Evolutionary conservation across 2,113 vertebrate genomes (phyloP).

Genomic region (Ailuropoda melanoleuca): DNA sequence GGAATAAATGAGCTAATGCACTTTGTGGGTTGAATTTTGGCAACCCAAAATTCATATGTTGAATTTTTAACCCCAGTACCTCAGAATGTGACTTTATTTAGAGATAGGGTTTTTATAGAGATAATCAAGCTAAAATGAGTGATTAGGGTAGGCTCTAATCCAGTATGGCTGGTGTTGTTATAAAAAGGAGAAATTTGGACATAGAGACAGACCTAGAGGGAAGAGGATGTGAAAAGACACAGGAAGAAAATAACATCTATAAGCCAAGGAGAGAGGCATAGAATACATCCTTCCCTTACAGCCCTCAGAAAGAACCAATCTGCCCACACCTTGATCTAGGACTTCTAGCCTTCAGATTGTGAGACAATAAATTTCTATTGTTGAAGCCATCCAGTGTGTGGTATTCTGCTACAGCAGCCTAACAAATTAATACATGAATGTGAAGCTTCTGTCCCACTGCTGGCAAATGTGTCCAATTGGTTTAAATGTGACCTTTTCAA

Average conservation of each 20-base stretch:
- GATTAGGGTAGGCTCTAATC: not conserved
- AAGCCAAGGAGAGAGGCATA: not conserved
- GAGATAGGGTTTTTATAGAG: not conserved
- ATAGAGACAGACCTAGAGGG: not conserved
- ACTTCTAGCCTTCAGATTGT: not conserved
- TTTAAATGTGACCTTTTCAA: not conserved
- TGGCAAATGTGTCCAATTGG: not conserved
- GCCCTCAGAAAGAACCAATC: not conserved
- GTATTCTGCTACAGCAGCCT: not conserved
- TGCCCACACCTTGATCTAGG: not conserved
- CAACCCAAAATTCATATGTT: not conserved
- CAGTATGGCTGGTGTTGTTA: not conserved
- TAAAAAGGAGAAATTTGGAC: not conserved
- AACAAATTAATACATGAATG: not conserved
- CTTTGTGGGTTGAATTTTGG: not conserved
- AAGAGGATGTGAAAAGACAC: not conserved
- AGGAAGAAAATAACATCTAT: not conserved
- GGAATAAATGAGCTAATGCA: not conserved
- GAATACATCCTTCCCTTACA: not conserved
- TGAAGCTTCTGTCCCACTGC: not conserved
- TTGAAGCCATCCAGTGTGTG: not conserved
- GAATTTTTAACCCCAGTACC: not conserved
- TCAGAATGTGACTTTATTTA: not conserved
- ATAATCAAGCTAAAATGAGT: not conserved
- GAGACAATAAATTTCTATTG: not conserved